Base-by-base conservation (phyloP, 2,113 vertebrate species). In the Catharus fuscescens region DNA sequence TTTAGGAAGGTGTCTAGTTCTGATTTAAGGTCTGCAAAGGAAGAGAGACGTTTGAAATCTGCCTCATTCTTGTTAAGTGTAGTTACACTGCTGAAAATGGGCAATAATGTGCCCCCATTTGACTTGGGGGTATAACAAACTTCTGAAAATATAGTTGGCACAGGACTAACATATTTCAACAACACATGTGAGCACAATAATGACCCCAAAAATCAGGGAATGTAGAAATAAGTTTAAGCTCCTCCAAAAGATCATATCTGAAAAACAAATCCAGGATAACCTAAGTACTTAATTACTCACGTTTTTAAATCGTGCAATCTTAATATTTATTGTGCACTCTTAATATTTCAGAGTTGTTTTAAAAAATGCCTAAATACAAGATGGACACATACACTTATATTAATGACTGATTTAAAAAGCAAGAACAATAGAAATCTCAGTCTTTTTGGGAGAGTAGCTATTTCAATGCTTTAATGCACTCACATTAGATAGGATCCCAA, bases 361-460 rank as follows among this genome's bases (percentile, higher is more conserved):
- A 72, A 80, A 34, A 56, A 61, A 82, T 18, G 23, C 17, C 61
- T 45, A 65, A 60, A 85, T 52, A 52, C 26, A 34, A 32, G 77
- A 72, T 12, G 9, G 66, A 36, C 47, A 76, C 15, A 42, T 18
- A 36, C 4, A 61, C 3, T 54, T 72, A 15, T 0, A 0, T 9
- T 67, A 86, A 77, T 16, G 14, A 48, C 12, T 32, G 29, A 69
- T 65, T 36, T n/a, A 80, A 76, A 24, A 53, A 19, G 23, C 14
- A 69, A 81, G 66, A 77, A 80, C 42, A 83, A 38, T 2, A 80
- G 44, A 8, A 40, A 10, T 42, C 16, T 82, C 48, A 18, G 20
- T 16, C 40, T 52, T 81, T 60, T 15, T 0, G 31, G 16, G 25
- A 88, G 26, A 73, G 20, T 29, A 78, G 32, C 29, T 70, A 54